These are phyloP conservation scores for Cremastinae sp. DNA, from an alignment of 2,888 invertebrate species.

Conservation along the genomic window DNA sequence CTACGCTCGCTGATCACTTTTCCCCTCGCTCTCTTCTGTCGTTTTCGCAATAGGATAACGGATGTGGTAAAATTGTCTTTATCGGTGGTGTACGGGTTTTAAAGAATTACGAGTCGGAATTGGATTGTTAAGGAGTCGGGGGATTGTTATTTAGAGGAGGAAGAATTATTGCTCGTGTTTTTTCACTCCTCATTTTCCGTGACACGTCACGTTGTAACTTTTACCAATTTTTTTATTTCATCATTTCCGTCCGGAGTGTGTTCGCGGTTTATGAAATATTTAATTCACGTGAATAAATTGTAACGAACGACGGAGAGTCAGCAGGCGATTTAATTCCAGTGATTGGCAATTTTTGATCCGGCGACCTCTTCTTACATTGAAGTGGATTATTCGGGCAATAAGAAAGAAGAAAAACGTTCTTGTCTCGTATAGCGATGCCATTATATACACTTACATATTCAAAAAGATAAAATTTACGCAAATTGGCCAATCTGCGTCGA, in stretches of 20 bases:
- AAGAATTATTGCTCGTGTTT: background rate
- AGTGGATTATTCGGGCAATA: constrained; percentile 54
- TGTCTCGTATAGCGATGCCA: constrained; percentile 29
- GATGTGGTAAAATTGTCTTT: constrained; percentile 47
- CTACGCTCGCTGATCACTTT: constrained; percentile 13
- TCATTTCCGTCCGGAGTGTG: constrained; percentile 1
- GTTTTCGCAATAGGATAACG: constrained; percentile 18
- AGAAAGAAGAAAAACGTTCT: constrained; percentile 56
- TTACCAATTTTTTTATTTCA: constrained; percentile 11
- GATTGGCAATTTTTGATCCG: constrained; percentile 36
- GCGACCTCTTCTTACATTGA: constrained; percentile 47
- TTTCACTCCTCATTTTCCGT: background rate
- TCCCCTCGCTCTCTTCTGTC: constrained; percentile 5
- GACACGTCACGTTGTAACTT: constrained; percentile 13
- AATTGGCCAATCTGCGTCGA: background rate
- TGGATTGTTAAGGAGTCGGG: background rate
- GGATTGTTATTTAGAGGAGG: constrained; percentile 2
- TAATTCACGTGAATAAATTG: constrained; percentile 50
- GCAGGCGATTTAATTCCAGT: constrained; percentile 21
- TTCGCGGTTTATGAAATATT: background rate
- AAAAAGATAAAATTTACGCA: constrained; percentile 24
- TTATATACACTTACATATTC: constrained; percentile 20
- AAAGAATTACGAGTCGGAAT: constrained; percentile 37
- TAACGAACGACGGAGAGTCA: constrained; percentile 3
- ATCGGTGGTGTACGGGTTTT: constrained; percentile 36